Conservation (phyloP, 2,888 invertebrate genomes). For the Synergus itoensis region DNA sequence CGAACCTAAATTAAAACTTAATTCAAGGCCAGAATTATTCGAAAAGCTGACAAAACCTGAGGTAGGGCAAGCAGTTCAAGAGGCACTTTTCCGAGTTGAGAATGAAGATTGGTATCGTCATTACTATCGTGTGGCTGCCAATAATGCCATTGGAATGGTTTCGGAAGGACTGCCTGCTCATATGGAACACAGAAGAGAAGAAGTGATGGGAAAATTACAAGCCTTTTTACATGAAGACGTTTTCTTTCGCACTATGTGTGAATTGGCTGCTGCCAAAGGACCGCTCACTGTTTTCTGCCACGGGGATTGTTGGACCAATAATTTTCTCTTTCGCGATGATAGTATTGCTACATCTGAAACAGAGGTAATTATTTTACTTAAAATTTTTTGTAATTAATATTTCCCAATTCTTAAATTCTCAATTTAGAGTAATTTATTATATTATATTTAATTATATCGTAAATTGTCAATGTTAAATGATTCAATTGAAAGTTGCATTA, state of each 20-base stretch:
- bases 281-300: constrained; percentile 86
- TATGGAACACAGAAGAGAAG: constrained; percentile 75
- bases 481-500: no score
- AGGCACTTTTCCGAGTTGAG: constrained; percentile 83
- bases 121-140: constrained; percentile 83
- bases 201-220: constrained; percentile 81
- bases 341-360: constrained; percentile 52
- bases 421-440: no score
- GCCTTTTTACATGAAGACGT: constrained; percentile 82
- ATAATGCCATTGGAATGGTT: constrained; percentile 85
- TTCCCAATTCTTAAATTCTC: no score
- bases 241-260: constrained; percentile 85
- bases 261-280: constrained; percentile 82
- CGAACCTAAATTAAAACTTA: not conserved
- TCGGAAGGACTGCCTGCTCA: constrained; percentile 72
- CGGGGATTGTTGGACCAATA: constrained; percentile 89
- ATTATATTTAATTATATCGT: no score
- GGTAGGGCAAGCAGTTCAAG: constrained; percentile 71
- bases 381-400: no score
- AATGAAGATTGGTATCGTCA: constrained; percentile 85
- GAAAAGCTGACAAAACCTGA: constrained; percentile 66
- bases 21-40: constrained; percentile 72
- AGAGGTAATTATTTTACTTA: constrained; percentile 60
- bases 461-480: no score
- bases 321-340: constrained; percentile 82